phyloP scores from a whole-genome alignment of 2,888 invertebrate species.

The Trissoscelio sp. region DNA sequence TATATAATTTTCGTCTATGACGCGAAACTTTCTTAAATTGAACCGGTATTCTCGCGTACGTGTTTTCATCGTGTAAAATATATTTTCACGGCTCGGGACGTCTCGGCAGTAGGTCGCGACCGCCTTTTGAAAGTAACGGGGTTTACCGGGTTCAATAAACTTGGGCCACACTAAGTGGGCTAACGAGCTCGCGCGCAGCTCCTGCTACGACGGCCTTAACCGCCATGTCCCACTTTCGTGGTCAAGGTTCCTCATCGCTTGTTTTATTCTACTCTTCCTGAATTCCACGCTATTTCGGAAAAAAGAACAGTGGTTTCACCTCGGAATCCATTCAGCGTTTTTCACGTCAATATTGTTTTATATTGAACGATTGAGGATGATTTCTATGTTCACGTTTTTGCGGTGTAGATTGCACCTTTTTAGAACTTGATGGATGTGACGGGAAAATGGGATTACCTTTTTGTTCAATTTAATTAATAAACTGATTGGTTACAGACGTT shows the following conservation, averaged over 20 bases:
- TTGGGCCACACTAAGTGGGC: conserved; percentile 79
- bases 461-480: too few relatives aligned
- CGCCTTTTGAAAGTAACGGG: conserved; percentile 82
- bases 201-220: conserved; percentile 77
- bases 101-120: conserved; percentile 81
- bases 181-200: conserved; percentile 76
- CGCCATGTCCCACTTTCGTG: conserved; percentile 81
- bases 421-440: too few relatives aligned
- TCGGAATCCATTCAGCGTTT: conserved; percentile 4
- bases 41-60: conserved; percentile 20
- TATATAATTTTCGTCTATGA: not conserved
- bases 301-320: conserved; percentile 54
- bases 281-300: conserved; percentile 44
- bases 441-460: too few relatives aligned
- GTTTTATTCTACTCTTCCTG: conserved; percentile 54
- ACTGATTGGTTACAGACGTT: too few relatives aligned
- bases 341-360: conserved; percentile 14
- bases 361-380: not conserved
- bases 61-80: conserved; percentile 24
- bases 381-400: not conserved
- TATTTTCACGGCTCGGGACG: conserved; percentile 54
- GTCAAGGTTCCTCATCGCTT: conserved; percentile 75
- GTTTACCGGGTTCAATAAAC: conserved; percentile 80
- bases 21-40: conserved; percentile 37
- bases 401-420: too few relatives aligned